Percentiles rank a stretch among this genome's conserved stretches.
Conservation (phyloP, 2,888 invertebrate genomes). For the Nephrotoma guestfalica region DNA sequence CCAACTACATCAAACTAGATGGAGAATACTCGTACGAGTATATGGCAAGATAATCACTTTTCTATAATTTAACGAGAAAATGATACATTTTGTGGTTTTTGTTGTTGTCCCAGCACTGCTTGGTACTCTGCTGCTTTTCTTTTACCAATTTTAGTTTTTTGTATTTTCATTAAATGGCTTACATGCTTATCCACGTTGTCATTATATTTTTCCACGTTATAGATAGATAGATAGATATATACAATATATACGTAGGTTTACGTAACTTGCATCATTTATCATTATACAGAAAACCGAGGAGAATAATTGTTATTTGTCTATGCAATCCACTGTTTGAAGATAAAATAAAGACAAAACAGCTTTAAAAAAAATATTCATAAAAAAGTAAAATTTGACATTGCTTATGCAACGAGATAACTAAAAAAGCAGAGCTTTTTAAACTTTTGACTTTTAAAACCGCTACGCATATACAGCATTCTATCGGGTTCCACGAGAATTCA, state of each 20-base stretch:
- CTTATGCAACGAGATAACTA: too few relatives aligned
- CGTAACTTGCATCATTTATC: background rate
- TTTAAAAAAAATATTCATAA: too few relatives aligned
- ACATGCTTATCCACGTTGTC: background rate
- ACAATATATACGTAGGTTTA: background rate
- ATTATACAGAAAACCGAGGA: background rate
- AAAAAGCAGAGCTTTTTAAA: too few relatives aligned
- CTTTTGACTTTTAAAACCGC: too few relatives aligned
- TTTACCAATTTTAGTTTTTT: background rate
- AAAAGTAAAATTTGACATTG: too few relatives aligned
- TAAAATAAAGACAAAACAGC: background rate
- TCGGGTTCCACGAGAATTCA: too few relatives aligned
- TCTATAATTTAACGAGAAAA: background rate
- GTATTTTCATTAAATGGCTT: background rate
- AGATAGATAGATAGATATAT: background rate
- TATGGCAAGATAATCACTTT: background rate
- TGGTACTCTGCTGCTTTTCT: background rate
- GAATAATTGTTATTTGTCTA: background rate
- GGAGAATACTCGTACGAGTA: too few relatives aligned
- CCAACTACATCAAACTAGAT: background rate
- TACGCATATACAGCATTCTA: too few relatives aligned
- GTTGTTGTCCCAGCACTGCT: background rate
- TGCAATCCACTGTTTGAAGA: background rate
- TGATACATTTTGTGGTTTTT: background rate
- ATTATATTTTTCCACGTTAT: background rate